These are phyloP conservation scores for Drosophila fulvimacula DNA, from an alignment of 2,888 invertebrate genomes.

Conservation along the genomic window DNA sequence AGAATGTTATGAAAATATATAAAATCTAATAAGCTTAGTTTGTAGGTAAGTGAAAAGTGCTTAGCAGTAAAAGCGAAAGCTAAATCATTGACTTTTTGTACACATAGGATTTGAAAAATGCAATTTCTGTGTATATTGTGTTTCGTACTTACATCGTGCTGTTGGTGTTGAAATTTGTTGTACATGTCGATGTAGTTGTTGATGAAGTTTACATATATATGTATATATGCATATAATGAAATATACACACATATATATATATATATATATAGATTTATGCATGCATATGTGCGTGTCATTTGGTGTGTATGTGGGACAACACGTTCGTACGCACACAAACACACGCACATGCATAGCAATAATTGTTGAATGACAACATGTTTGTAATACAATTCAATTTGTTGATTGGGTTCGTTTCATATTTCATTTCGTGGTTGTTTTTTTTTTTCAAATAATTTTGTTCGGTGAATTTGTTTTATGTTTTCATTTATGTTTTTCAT, in stretches of 20 bases:
- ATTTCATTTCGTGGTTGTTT: slow-evolving; percentile 34
- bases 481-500: background rate
- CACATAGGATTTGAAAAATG: slow-evolving; percentile 65
- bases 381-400: slow-evolving; percentile 54
- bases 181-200: slow-evolving; percentile 79
- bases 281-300: slow-evolving; percentile 41
- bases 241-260: slow-evolving; percentile 11
- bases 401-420: slow-evolving; percentile 46
- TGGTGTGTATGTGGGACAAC: slow-evolving; percentile 7
- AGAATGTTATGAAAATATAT: slow-evolving; percentile 7
- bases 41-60: slow-evolving; percentile 41
- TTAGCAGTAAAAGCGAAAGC: slow-evolving; percentile 59
- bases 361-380: slow-evolving; percentile 53
- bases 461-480: slow-evolving; percentile 31
- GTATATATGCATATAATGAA: slow-evolving; percentile 15
- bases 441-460: slow-evolving; percentile 22
- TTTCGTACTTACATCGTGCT: slow-evolving; percentile 85
- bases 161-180: slow-evolving; percentile 82
- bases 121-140: slow-evolving; percentile 76
- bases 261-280: background rate
- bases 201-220: slow-evolving; percentile 36
- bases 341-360: slow-evolving; percentile 64
- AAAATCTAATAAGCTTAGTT: slow-evolving; percentile 54
- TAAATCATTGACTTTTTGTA: slow-evolving; percentile 55
- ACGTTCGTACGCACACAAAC: slow-evolving; percentile 31